phyloP scores from a whole-genome alignment of 2,888 invertebrate genomes.

The Amblyteles armatorius region DNA sequence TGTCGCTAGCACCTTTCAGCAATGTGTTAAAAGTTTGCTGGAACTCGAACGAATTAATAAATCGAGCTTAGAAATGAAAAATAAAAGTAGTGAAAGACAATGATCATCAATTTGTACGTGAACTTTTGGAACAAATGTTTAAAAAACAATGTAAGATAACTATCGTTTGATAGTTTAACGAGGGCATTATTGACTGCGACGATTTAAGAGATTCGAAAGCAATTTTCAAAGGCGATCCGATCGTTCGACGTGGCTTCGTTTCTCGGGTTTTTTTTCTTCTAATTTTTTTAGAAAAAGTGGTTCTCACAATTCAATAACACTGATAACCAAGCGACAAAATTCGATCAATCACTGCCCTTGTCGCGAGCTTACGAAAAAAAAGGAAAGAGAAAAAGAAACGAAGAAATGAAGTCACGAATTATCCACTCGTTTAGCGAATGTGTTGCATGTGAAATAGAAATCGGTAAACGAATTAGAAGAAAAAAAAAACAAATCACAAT shows the following conservation, averaged over 20 bases:
- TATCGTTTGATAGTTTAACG: slow-evolving; percentile 31
- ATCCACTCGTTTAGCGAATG: slow-evolving; percentile 64
- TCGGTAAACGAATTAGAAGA: slow-evolving; percentile 45
- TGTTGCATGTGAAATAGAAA: slow-evolving; percentile 68
- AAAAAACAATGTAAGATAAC: slow-evolving; percentile 36
- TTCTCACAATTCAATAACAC: slow-evolving; percentile 10
- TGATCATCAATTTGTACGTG: slow-evolving; percentile 58
- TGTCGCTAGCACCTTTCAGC: slow-evolving; percentile 46
- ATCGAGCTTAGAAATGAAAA: slow-evolving; percentile 67
- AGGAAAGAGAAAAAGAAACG: slow-evolving; percentile 23
- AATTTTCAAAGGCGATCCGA: slow-evolving; percentile 52
- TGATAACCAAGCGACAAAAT: slow-evolving; percentile 13
- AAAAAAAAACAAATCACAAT: slow-evolving; percentile 59
- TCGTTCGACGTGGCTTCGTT: slow-evolving; percentile 16
- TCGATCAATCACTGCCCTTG: slow-evolving; percentile 8
- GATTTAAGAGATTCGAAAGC: slow-evolving; percentile 7
- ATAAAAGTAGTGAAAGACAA: slow-evolving; percentile 43
- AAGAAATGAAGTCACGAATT: slow-evolving; percentile 62
- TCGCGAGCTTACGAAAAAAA: slow-evolving; percentile 39
- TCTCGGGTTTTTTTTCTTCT: slow-evolving; percentile 18
- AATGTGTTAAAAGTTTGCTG: slow-evolving; percentile 34
- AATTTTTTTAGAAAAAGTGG: slow-evolving; percentile 12
- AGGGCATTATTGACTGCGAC: slow-evolving; percentile 22
- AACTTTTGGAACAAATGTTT: slow-evolving; percentile 43
- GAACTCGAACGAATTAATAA: slow-evolving; percentile 64